phyloP scores from a whole-genome alignment of 1,140 invertebrate species.

The Branchinecta lindahli region DNA sequence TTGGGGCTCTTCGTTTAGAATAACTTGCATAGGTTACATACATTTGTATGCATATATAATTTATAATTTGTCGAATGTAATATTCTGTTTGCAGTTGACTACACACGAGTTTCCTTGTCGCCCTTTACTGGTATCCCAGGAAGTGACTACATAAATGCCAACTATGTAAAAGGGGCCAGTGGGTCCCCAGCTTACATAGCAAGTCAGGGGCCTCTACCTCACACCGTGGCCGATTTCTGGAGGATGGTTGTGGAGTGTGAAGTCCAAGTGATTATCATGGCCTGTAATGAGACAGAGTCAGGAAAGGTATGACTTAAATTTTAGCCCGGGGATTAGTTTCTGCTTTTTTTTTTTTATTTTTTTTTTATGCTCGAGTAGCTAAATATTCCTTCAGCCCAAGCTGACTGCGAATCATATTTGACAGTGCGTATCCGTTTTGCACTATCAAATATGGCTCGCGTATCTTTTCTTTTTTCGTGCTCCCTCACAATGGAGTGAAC shows the following conservation, averaged over 20 bases:
- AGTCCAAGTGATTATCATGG: conserved; percentile 48
- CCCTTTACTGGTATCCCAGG: conserved; percentile 40
- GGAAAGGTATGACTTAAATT: conserved; percentile 30
- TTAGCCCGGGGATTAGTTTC: neutral
- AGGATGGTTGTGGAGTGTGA: conserved; percentile 49
- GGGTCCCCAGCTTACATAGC: conserved; percentile 36
- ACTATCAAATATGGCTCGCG: too few species aligned
- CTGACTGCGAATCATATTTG: too few species aligned
- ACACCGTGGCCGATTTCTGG: conserved; percentile 51
- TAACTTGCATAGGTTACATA: too few species aligned
- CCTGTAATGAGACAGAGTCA: conserved; percentile 40
- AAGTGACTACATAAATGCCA: conserved; percentile 55
- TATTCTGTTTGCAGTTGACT: conserved; percentile 39
- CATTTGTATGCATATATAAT: too few species aligned
- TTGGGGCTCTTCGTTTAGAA: too few species aligned
- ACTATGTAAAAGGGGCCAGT: conserved; percentile 41
- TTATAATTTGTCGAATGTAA: neutral
- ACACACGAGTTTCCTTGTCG: conserved; percentile 41
- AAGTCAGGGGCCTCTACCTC: conserved; percentile 45
- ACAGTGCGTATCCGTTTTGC: too few species aligned
- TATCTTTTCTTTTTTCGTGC: too few species aligned
- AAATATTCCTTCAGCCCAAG: too few species aligned
- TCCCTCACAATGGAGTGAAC: too few species aligned
- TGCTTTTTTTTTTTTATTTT: conserved; percentile 12
- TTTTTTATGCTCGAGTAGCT: too few species aligned